Percentiles rank a stretch among this genome's conserved stretches.
These are phyloP conservation scores for Corvus hawaiiensis DNA, from an alignment of 2,113 vertebrate species.

Conservation along the genomic window DNA sequence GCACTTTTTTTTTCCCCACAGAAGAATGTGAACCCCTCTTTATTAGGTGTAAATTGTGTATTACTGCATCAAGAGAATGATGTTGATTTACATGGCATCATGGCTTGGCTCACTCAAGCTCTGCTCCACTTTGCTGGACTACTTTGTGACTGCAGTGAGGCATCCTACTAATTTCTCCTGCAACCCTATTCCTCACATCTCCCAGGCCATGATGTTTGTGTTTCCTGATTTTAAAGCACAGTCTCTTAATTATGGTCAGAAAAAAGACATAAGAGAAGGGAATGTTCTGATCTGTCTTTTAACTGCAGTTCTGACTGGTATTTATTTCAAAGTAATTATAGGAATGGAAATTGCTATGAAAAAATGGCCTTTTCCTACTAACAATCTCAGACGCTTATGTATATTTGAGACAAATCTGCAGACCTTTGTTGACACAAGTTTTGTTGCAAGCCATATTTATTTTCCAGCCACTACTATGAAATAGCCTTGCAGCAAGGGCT, in stretches of 20 bases:
- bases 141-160: not conserved
- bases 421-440: slow-evolving; percentile 1
- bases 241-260: slow-evolving; percentile 21
- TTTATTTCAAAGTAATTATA: slow-evolving; percentile 42
- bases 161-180: not conserved
- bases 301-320: not conserved
- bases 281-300: not conserved
- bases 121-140: not conserved
- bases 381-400: not conserved
- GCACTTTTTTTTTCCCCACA: not conserved
- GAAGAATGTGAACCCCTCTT: slow-evolving; percentile 37
- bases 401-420: not conserved
- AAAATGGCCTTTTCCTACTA: slow-evolving; percentile 12
- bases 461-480: not conserved
- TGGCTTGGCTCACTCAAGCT: slow-evolving; percentile 13
- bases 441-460: not conserved
- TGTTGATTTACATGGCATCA: not conserved
- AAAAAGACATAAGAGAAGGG: not conserved
- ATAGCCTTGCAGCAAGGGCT: not conserved
- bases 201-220: not conserved
- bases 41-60: slow-evolving; percentile 61
- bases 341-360: slow-evolving; percentile 8
- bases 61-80: slow-evolving; percentile 24
- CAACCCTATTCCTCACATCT: not conserved
- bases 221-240: slow-evolving; percentile 11